Base-by-base conservation (phyloP, 2,888 invertebrate genomes). In the Brachypalpus laphriformis region DNA sequence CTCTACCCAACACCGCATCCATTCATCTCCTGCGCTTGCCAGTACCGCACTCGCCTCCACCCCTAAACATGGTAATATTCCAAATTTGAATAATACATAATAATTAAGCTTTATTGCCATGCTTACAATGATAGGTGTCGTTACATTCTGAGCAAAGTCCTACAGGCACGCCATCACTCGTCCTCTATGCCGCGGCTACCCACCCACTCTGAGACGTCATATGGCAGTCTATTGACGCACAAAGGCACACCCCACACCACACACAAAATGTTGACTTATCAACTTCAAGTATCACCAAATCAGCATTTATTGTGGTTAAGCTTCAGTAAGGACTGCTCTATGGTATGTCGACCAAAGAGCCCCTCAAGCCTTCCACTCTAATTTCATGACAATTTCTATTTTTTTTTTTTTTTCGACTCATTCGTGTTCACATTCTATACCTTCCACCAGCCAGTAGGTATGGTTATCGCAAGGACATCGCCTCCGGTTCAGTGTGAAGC, bases 201-300 rank as follows among this genome's bases (percentile, higher is more conserved):
- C 14, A 2, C 31, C 14, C 5, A 0, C 65, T 1, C 8, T 5
- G 14, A 16, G 40, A 49, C 57, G 65, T 71, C 65, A 80, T 45
- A 34, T 61, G 47, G 28, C 28, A 56, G 68, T 8, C 40, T 47
- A 31, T 31, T 70, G 68, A 82, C 68, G 75, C 81, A 70, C 68
- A 63, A 40, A 37, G 28, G 11, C 49, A 66, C 66, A 75, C 31
- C 40, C 11, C 45, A 59, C 61, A 56, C 42, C 61, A 56, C 34
- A 51, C 37, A 42, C 8, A 71, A 71, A 77, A 45, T 71, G 51
- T 82, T 61, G 65, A 72, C 56, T 82, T 82, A 78, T 78, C 78
- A 74, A 80, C 77, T 72, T 61, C 31, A 59, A 65, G 59, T 71
- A 76, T 82, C 82, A 71, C 71, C 71, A 71, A 82, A 77, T 70